Evolutionary conservation across 2,113 vertebrate genomes (phyloP).

Genomic region (Calonectris borealis): DNA sequence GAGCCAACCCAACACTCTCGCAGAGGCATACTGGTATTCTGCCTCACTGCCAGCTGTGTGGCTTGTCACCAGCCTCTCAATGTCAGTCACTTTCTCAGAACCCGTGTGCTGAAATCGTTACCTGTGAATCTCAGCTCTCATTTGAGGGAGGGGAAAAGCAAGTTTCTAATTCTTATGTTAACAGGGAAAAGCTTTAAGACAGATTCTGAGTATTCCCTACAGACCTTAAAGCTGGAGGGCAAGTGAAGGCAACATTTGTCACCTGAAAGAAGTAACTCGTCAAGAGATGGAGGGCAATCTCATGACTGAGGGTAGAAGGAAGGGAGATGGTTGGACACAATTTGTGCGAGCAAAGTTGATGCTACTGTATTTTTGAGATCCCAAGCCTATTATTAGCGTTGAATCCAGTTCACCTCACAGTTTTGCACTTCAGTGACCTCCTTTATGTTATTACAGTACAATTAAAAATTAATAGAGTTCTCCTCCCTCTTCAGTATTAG

Average conservation of each 20-base stretch:
- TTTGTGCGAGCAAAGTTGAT: neutral
- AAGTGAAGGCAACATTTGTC: neutral
- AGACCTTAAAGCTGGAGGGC: neutral
- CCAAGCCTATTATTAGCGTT: neutral
- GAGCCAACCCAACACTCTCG: neutral
- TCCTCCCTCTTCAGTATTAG: neutral
- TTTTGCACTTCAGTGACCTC: neutral
- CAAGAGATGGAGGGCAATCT: neutral
- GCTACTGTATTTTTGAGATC: neutral
- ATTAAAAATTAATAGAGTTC: neutral
- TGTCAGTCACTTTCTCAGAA: neutral
- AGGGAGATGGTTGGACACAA: neutral
- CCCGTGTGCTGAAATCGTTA: neutral
- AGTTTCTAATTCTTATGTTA: neutral
- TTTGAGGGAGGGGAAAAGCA: neutral
- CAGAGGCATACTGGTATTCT: neutral
- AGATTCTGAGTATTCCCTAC: neutral
- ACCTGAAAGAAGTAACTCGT: neutral
- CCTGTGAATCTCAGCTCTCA: neutral
- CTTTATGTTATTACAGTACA: neutral
- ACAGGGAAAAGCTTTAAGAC: neutral
- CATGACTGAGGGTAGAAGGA: neutral
- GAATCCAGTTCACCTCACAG: rapidly evolving
- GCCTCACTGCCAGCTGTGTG: neutral
- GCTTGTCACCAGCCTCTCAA: neutral